phyloP scores from a whole-genome alignment of 2,888 invertebrate species.

The Rhamnusium bicolor region DNA sequence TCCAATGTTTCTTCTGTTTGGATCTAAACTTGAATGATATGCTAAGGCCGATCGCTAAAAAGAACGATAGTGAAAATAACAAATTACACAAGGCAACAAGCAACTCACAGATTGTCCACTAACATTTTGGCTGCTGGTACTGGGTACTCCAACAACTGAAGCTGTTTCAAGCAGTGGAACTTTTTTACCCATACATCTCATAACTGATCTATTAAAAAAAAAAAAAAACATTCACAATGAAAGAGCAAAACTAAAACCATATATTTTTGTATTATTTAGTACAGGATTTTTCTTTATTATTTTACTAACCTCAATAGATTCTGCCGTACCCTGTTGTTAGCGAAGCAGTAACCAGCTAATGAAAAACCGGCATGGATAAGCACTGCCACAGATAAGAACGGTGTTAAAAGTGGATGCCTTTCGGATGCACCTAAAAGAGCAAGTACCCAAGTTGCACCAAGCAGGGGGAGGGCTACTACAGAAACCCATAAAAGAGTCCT shows the following conservation, averaged over 20 bases:
- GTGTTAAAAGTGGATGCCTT: slow-evolving; percentile 81
- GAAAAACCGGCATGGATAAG: slow-evolving; percentile 88
- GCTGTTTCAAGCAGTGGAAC: slow-evolving; percentile 86
- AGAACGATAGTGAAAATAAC: slow-evolving; percentile 4
- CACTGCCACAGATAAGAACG: slow-evolving; percentile 84
- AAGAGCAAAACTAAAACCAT: no score
- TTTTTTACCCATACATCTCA: slow-evolving; percentile 86
- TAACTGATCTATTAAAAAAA: slow-evolving; percentile 78
- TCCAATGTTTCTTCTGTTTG: slow-evolving; percentile 84
- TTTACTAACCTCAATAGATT: slow-evolving; percentile 75
- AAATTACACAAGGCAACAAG: slow-evolving; percentile 3
- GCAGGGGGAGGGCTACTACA: slow-evolving; percentile 87
- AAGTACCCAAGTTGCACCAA: slow-evolving; percentile 90
- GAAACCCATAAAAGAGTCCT: slow-evolving; percentile 91
- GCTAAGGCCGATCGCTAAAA: slow-evolving; percentile 84
- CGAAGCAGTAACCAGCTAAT: slow-evolving; percentile 88
- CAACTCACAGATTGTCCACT: slow-evolving; percentile 75
- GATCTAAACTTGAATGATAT: slow-evolving; percentile 81
- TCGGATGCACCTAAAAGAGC: slow-evolving; percentile 86
- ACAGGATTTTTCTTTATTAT: no score
- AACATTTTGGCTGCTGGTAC: slow-evolving; percentile 85
- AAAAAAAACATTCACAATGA: no score
- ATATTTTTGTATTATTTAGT: no score
- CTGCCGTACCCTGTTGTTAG: slow-evolving; percentile 88
- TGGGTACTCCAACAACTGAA: slow-evolving; percentile 76